Conservation (phyloP, 2,113 vertebrate species). For the Pitta sordida region DNA sequence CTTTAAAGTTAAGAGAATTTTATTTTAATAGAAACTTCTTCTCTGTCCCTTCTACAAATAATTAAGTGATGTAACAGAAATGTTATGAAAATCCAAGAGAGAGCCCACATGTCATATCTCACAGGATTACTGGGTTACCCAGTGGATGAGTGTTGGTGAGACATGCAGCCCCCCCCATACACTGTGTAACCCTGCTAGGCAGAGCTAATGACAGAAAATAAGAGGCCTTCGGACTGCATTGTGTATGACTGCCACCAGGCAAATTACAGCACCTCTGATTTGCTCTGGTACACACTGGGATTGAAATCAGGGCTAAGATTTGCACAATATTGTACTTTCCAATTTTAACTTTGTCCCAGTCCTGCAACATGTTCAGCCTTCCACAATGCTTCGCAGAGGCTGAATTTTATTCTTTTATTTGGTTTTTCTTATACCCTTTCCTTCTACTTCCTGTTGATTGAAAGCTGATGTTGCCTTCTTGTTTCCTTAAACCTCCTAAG, state of each 20-base stretch:
- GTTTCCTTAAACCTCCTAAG: neutral
- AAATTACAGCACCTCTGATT: neutral
- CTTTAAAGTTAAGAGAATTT: neutral
- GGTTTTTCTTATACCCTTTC: neutral
- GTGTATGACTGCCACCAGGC: neutral
- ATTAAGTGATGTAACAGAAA: neutral
- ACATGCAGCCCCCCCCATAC: neutral
- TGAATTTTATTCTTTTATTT: neutral
- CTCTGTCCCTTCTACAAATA: neutral
- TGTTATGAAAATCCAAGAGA: neutral
- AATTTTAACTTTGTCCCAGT: neutral
- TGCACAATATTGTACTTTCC: neutral
- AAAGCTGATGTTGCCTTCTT: neutral
- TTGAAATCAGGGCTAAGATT: neutral
- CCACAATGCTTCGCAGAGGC: neutral
- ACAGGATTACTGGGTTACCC: fast-evolving
- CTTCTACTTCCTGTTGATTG: neutral
- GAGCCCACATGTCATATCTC: fast-evolving
- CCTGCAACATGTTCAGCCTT: neutral
- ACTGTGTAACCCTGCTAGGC: neutral
- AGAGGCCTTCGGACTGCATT: fast-evolving
- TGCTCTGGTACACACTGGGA: neutral
- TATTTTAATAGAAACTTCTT: neutral
- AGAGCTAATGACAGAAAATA: neutral
- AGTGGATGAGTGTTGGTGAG: fast-evolving